Conservation (phyloP, 2,888 invertebrate species). For the Scaptomyza reducta region DNA sequence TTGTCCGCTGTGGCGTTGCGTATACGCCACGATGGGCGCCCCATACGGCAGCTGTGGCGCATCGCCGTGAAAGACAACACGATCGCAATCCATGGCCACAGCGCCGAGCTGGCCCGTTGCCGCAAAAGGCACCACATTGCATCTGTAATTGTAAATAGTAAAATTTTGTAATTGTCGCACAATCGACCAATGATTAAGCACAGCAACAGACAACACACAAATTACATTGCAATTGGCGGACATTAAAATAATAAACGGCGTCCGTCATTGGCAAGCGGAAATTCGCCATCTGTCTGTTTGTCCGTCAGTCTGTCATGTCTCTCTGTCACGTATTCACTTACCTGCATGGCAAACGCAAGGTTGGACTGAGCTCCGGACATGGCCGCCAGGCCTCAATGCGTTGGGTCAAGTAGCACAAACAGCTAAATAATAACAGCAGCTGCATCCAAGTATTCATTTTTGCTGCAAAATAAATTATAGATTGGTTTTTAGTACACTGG, state of each 20-base stretch:
- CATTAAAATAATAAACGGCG: constrained; percentile 57
- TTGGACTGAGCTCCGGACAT: constrained; percentile 90
- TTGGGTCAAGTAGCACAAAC: constrained; percentile 75
- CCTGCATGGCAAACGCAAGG: constrained; percentile 90
- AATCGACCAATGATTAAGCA: constrained; percentile 43
- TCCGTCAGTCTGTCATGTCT: constrained; percentile 10
- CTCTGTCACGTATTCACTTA: constrained; percentile 64
- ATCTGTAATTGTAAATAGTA: constrained; percentile 83
- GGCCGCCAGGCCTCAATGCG: constrained; percentile 87
- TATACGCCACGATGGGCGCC: constrained; percentile 91
- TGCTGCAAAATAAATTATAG: constrained; percentile 44
- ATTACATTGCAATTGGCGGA: constrained; percentile 58
- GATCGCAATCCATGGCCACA: constrained; percentile 92
- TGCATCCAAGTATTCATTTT: constrained; percentile 58
- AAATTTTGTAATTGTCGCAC: constrained; percentile 71
- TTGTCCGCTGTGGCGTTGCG: constrained; percentile 91
- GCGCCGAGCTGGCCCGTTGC: constrained; percentile 85
- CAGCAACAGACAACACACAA: constrained; percentile 42
- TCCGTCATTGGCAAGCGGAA: constrained; percentile 61
- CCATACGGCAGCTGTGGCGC: constrained; percentile 91
- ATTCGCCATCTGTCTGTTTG: constrained; percentile 29
- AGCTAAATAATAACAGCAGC: constrained; percentile 57
- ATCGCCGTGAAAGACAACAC: constrained; percentile 91
- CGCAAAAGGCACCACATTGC: constrained; percentile 85
- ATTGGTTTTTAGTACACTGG: constrained; percentile 35